Base-by-base conservation (phyloP, 2,888 invertebrate genomes). In the Sisyra terminalis region DNA sequence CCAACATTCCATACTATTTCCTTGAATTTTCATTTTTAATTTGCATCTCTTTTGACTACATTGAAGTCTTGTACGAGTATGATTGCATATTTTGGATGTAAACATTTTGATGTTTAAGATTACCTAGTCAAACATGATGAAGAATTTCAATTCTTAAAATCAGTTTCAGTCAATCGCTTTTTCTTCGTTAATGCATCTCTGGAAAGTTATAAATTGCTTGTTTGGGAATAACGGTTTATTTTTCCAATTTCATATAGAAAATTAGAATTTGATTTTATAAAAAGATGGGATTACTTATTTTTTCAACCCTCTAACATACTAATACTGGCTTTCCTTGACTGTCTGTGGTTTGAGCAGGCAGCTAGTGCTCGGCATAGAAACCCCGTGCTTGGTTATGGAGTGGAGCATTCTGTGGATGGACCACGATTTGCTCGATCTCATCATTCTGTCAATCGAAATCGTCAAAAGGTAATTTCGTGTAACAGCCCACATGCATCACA, bases 331-430 rank as follows among this genome's bases (percentile, higher is more conserved):
- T 45, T 41, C 16, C 14, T 40, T 37, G 17, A 29, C 41, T 43
- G 45, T 47, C 43, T 53, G 58, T 56, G 59, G 58, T 49, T 48
- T 54, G 56, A 57, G 56, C 52, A 58, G 57, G 57, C 57, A 56
- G 55, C 53, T 52, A 62, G 58, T 58, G 57, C 61, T 55, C 60
- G 60, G 52, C 64, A 63, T 55, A 61, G 62, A 44, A 42, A 38
- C 49, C 60, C 61, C 46, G 56, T 59, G 55, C 53, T 60, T 29
- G 35, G 58, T 57, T 63, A 59, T 59, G 57, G 61, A 57, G 60
- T 64, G 60, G 63, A 63, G 61, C 62, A 61, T 58, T 59, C 63
- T 55, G 57, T 63, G 61, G 64, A 64, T 56, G 64, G 63, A 52
- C 58, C 61, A 55, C 61, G 61, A 61, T 63, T 63, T 63, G 63